These are phyloP conservation scores for Dryobates pubescens DNA, from an alignment of 2,797 vertebrate species.

Conservation along the genomic window DNA sequence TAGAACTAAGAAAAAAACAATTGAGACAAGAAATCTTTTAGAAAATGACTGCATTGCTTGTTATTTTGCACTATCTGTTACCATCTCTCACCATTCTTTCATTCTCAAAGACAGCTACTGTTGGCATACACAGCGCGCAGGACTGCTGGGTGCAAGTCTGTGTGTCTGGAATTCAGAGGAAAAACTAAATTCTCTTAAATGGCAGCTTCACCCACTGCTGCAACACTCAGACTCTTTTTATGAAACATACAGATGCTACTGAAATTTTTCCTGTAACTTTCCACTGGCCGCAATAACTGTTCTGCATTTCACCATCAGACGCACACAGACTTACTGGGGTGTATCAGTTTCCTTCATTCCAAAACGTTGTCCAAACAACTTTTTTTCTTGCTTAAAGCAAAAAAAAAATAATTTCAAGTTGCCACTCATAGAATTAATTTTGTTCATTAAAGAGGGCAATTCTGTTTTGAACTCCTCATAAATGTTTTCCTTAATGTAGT, in stretches of 20 bases:
- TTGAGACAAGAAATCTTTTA: neutral
- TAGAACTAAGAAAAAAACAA: neutral
- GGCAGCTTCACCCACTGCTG: neutral
- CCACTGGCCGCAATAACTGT: neutral
- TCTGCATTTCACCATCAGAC: neutral
- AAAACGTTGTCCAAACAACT: neutral
- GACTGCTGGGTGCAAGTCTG: fast-evolving
- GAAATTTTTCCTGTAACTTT: too few species aligned
- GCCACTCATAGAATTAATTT: neutral
- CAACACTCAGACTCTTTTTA: neutral
- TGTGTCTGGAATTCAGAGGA: neutral
- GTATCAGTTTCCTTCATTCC: neutral
- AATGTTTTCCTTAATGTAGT: too few species aligned
- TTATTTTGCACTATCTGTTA: neutral
- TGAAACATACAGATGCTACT: fast-evolving
- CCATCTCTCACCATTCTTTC: neutral
- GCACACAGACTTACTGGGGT: neutral
- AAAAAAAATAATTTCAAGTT: neutral
- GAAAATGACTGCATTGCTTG: neutral
- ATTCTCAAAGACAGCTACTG: neutral
- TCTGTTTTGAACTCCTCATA: too few species aligned
- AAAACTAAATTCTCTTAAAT: neutral
- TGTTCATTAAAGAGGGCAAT: too few species aligned
- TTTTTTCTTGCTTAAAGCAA: neutral
- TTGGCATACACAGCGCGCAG: neutral